A percentile compares a stretch with the other conserved stretches of the same genome.
phyloP scores from a whole-genome alignment of 2,888 invertebrate species.

The Stenichneumon culpator region DNA sequence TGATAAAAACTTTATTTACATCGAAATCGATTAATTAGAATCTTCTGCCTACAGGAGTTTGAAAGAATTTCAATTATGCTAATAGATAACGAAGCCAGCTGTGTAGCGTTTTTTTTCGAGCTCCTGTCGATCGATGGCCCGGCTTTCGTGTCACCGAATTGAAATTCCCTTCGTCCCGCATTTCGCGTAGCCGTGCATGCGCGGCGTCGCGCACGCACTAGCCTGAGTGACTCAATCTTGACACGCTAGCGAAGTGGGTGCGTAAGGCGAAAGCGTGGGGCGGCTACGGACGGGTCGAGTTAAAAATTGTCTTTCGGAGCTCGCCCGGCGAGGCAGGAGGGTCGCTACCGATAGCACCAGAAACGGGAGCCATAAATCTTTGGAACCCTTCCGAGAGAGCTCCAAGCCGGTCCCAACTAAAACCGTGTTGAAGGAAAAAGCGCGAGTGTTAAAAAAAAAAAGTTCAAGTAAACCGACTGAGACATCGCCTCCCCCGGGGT shows the following conservation, averaged over 20 bases:
- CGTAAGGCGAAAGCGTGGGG: slow-evolving; percentile 13
- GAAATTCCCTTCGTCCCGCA: slow-evolving; percentile 38
- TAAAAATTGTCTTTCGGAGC: slow-evolving; percentile 44
- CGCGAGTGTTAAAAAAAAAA: neutral
- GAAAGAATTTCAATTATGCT: slow-evolving; percentile 57
- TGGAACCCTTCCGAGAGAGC: slow-evolving; percentile 7
- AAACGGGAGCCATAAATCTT: slow-evolving; percentile 47
- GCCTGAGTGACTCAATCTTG: slow-evolving; percentile 15
- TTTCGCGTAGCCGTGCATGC: neutral
- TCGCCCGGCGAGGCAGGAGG: neutral
- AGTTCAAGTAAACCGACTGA: neutral
- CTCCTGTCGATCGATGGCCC: slow-evolving; percentile 33
- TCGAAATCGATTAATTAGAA: slow-evolving; percentile 56
- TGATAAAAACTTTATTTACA: slow-evolving; percentile 56
- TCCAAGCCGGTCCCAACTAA: slow-evolving; percentile 12
- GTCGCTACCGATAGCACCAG: slow-evolving; percentile 4
- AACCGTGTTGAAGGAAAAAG: neutral
- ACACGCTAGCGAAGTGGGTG: slow-evolving; percentile 3
- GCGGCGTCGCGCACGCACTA: neutral
- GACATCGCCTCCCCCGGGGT: neutral
- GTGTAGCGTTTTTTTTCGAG: neutral
- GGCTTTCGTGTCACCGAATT: slow-evolving; percentile 24
- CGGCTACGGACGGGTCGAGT: slow-evolving; percentile 19
- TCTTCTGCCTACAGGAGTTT: slow-evolving; percentile 11
- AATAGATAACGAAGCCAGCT: slow-evolving; percentile 41